Percentiles rank a stretch among this genome's conserved stretches.
phyloP scores from a whole-genome alignment of 2,113 vertebrate species.

The Merops nubicus region DNA sequence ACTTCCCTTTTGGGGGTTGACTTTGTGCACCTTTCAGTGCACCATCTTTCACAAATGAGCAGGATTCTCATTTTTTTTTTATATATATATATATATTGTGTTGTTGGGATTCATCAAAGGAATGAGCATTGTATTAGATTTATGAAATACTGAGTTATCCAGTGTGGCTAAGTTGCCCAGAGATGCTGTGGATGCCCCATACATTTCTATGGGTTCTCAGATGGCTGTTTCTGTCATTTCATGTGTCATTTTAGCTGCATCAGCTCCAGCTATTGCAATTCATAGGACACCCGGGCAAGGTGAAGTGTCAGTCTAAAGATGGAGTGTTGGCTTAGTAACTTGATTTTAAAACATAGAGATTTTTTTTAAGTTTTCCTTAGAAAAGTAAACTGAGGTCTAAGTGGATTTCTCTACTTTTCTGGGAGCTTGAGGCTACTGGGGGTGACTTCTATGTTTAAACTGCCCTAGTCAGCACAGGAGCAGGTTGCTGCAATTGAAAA shows the following conservation, averaged over 20 bases:
- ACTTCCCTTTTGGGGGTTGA: rapidly evolving
- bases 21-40: background rate
- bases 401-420: slow-evolving; percentile 13
- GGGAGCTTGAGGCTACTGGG: background rate
- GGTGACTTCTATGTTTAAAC: slow-evolving; percentile 37
- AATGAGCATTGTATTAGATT: background rate
- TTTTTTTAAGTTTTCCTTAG: slow-evolving; percentile 24
- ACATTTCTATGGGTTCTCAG: background rate
- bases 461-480: background rate
- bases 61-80: background rate
- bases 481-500: background rate
- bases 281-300: slow-evolving; percentile 1
- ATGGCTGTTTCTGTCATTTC: background rate
- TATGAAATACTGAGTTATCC: background rate
- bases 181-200: background rate
- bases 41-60: background rate
- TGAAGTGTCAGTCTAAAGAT: slow-evolving; percentile 22
- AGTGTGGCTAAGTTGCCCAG: background rate
- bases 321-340: slow-evolving; percentile 39
- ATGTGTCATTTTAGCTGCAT: background rate
- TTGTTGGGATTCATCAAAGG: background rate
- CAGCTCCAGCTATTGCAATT: background rate
- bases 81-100: background rate
- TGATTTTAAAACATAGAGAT: slow-evolving; percentile 32
- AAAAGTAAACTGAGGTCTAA: background rate